Conservation (phyloP, 2,888 invertebrate genomes). For the Zelleria hepariella region DNA sequence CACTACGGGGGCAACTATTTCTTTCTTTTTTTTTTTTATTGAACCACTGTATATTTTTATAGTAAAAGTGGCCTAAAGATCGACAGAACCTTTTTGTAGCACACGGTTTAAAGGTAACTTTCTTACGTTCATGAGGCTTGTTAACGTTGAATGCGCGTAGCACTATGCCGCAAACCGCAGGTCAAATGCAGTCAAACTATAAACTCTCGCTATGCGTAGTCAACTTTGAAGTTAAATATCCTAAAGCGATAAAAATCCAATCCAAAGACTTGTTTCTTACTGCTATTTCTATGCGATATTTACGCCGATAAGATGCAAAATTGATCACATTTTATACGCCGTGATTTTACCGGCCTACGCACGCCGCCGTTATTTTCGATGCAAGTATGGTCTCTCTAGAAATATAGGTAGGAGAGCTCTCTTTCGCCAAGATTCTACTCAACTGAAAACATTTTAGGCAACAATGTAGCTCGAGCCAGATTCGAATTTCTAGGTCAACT, state of each 20-base stretch:
- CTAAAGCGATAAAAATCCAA: neutral
- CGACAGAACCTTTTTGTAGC: too few species aligned
- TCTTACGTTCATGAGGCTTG: neutral
- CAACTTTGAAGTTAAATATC: neutral
- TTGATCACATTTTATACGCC: neutral
- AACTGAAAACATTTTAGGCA: neutral
- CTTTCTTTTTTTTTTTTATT: too few species aligned
- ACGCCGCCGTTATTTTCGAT: neutral
- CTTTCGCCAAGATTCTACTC: neutral
- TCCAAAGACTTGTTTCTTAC: neutral
- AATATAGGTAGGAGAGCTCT: neutral
- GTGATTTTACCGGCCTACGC: neutral
- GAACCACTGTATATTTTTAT: too few species aligned
- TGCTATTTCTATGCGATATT: neutral
- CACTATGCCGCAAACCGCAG: neutral
- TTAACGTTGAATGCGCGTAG: neutral
- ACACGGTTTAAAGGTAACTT: too few species aligned
- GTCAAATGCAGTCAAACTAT: too few species aligned
- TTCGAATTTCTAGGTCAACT: conserved; percentile 2
- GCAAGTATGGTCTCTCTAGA: neutral
- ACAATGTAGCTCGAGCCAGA: neutral
- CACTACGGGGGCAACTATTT: too few species aligned
- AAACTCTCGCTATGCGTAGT: neutral
- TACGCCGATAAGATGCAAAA: neutral
- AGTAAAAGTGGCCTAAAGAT: too few species aligned